phyloP scores from a whole-genome alignment of 1,140 invertebrate species.

The Drosophila erecta region DNA sequence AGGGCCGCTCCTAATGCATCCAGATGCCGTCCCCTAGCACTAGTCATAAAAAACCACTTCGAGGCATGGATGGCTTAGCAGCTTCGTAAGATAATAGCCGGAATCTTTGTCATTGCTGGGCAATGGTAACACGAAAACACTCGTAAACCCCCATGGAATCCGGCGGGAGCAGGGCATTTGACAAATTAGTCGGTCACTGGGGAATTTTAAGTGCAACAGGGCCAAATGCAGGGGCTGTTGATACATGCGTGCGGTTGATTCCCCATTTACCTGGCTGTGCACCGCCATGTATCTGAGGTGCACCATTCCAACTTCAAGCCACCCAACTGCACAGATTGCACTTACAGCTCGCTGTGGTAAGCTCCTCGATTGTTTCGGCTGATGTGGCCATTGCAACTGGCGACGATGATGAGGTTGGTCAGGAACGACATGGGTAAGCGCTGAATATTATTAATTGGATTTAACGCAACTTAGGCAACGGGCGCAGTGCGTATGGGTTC shows the following conservation, averaged over 20 bases:
- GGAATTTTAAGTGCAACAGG: conserved; percentile 40
- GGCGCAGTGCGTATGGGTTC: conserved; percentile 37
- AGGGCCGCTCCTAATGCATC: conserved; percentile 45
- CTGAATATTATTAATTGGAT: conserved; percentile 70
- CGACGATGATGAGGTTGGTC: conserved; percentile 5
- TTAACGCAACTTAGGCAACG: conserved; percentile 71
- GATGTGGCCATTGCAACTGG: conserved; percentile 1
- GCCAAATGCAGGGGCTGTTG: background rate
- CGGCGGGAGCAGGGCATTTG: conserved; percentile 44
- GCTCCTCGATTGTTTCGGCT: conserved; percentile 35
- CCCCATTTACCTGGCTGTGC: conserved; percentile 35
- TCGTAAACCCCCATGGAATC: conserved; percentile 28
- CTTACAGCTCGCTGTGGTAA: conserved; percentile 47
- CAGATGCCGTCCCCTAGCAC: conserved; percentile 28
- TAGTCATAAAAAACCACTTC: conserved; percentile 36
- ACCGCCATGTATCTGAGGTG: conserved; percentile 7
- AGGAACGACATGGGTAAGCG: background rate
- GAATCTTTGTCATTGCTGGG: conserved; percentile 53
- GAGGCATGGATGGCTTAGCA: conserved; percentile 10
- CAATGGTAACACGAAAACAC: conserved; percentile 37
- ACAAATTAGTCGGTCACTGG: conserved; percentile 71
- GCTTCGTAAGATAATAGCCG: conserved; percentile 22
- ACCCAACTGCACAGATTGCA: conserved; percentile 7
- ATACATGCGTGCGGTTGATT: conserved; percentile 17
- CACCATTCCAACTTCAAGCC: conserved; percentile 10